Evolutionary conservation across 2,888 invertebrate species (phyloP).

Genomic region (Lucinisca nassula): DNA sequence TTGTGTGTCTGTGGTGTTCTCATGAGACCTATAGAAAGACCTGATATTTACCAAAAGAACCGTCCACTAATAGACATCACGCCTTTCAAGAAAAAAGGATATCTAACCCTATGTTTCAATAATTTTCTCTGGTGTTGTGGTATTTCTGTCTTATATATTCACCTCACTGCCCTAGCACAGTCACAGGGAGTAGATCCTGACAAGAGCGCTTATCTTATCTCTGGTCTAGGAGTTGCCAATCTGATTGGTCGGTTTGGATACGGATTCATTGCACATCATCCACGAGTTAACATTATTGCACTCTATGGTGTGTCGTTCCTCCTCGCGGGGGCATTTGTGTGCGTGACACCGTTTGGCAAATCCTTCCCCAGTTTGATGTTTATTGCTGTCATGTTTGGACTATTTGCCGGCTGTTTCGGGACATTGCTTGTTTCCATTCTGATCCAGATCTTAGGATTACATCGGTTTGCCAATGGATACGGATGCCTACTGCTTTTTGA

Average conservation of each 20-base stretch:
- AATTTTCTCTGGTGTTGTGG: constrained; percentile 76
- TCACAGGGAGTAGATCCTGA: constrained; percentile 65
- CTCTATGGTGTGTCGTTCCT: constrained; percentile 69
- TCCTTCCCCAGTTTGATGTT: constrained; percentile 61
- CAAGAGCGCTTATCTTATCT: constrained; percentile 71
- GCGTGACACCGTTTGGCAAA: constrained; percentile 54
- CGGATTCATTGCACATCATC: constrained; percentile 68
- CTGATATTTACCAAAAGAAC: constrained; percentile 40
- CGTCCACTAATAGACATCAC: constrained; percentile 67
- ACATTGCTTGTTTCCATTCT: constrained; percentile 70
- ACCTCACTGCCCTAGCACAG: constrained; percentile 74
- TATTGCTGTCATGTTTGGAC: constrained; percentile 71
- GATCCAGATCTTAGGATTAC: constrained; percentile 71
- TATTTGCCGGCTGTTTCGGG: constrained; percentile 75
- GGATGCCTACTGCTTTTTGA: constrained; percentile 75
- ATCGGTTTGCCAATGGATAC: constrained; percentile 74
- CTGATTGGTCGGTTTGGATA: constrained; percentile 72
- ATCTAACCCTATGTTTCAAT: constrained; percentile 70
- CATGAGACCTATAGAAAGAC: constrained; percentile 71
- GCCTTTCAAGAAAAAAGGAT: constrained; percentile 72
- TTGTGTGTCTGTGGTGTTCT: constrained; percentile 74
- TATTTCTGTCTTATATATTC: constrained; percentile 75
- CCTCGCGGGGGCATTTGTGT: constrained; percentile 67
- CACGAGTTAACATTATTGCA: constrained; percentile 54
- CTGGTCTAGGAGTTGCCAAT: constrained; percentile 75